phyloP scores from a whole-genome alignment of 2,113 vertebrate genomes.

The Panthera uncia region DNA sequence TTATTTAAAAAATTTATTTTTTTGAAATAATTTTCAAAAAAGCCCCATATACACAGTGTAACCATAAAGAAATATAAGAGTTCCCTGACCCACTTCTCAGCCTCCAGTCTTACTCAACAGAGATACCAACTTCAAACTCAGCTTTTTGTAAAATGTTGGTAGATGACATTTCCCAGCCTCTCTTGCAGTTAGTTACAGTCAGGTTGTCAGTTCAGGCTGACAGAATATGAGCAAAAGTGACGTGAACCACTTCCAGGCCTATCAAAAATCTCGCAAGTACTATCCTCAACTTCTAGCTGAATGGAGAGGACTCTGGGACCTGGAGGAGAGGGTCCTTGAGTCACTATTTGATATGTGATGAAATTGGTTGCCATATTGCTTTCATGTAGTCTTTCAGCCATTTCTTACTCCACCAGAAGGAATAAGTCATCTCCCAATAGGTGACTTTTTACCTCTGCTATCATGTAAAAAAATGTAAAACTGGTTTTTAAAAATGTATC shows the following conservation, averaged over 20 bases:
- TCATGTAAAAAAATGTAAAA: neutral
- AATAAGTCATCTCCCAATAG: neutral
- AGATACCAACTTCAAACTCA: neutral
- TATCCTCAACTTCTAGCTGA: neutral
- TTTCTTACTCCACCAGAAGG: neutral
- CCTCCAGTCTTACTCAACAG: neutral
- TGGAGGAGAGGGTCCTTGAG: neutral
- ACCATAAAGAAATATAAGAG: neutral
- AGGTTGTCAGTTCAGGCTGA: neutral
- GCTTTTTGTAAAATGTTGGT: neutral
- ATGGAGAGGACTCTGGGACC: neutral
- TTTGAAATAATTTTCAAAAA: slow-evolving; percentile 13
- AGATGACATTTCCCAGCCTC: neutral
- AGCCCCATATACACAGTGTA: neutral
- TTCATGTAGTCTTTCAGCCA: neutral
- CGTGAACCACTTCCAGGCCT: neutral
- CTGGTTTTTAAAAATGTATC: neutral
- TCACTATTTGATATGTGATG: neutral
- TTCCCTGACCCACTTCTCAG: neutral
- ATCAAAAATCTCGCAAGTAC: neutral
- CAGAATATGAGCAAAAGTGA: neutral
- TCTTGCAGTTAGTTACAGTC: neutral
- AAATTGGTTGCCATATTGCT: neutral
- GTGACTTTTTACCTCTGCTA: neutral
- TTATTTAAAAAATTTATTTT: neutral